phyloP scores from a whole-genome alignment of 2,888 invertebrate genomes.

The Venustoraphidia nigricollis region DNA sequence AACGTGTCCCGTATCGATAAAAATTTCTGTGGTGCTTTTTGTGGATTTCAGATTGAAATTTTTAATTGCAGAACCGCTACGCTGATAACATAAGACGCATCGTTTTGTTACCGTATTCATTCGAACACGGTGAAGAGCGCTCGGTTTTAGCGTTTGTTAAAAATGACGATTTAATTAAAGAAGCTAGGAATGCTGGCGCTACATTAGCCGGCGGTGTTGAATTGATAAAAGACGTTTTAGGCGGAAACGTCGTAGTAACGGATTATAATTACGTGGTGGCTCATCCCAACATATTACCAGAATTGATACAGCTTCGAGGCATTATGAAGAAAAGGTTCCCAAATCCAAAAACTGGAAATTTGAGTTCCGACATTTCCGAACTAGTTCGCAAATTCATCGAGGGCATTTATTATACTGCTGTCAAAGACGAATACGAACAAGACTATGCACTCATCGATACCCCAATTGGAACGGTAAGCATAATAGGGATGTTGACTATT shows the following conservation, averaged over 20 bases:
- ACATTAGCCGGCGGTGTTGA: slow-evolving; percentile 55
- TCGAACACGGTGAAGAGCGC: slow-evolving; percentile 51
- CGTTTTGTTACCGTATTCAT: slow-evolving; percentile 49
- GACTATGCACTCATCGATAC: slow-evolving; percentile 54
- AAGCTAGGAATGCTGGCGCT: slow-evolving; percentile 56
- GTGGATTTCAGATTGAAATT: background rate
- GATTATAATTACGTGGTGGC: slow-evolving; percentile 64
- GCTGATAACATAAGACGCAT: slow-evolving; percentile 53
- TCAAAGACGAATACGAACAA: slow-evolving; percentile 50
- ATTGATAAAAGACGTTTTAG: slow-evolving; percentile 61
- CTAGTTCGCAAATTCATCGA: slow-evolving; percentile 48
- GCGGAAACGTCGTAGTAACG: slow-evolving; percentile 44
- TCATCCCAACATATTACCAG: slow-evolving; percentile 65
- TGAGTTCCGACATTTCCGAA: slow-evolving; percentile 44
- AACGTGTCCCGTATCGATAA: no score
- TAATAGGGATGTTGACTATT: no score
- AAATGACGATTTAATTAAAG: slow-evolving; percentile 37
- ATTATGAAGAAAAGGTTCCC: slow-evolving; percentile 67
- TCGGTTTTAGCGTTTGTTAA: slow-evolving; percentile 63
- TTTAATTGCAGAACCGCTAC: slow-evolving; percentile 39
- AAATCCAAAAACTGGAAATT: slow-evolving; percentile 44
- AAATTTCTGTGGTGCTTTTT: background rate
- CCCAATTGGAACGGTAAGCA: slow-evolving; percentile 53
- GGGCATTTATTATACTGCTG: slow-evolving; percentile 53
- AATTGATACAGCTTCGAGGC: slow-evolving; percentile 59